Base-by-base conservation (phyloP, 2,113 vertebrate genomes). In the Pleuronectes platessa region DNA sequence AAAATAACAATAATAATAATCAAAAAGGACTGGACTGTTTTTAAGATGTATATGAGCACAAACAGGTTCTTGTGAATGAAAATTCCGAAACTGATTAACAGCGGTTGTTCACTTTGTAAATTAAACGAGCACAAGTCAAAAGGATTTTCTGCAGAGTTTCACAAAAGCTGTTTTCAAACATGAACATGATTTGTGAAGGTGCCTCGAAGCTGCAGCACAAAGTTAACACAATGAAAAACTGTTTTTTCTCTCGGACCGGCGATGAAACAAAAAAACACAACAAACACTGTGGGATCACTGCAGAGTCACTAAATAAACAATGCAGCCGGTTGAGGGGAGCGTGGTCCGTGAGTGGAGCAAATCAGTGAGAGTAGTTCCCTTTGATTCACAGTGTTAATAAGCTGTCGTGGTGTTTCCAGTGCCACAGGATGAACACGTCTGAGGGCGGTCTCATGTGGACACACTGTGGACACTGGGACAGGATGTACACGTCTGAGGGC, bases 351-450 rank as follows among this genome's bases (percentile, higher is more conserved):
- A 67, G 24, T 5, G n/a, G 21, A 49, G n/a, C 12, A 17, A 54
- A 61, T 74, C 40, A 3, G 1, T 0, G 17, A n/a, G 51, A 81
- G 67, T 18, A 27, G 42, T 27, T 67, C 56, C 0, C 9, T 58
- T 35, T 71, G 75, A 89, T 79, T 81, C 70, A 65, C 53, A 37
- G 17, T 54, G 82, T 87, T 72, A 87, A 84, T 79, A 79, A 75
- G 17, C 55, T 31, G 31, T 31, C 58, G 23, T 42, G 8, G 59
- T 8, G 23, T 51, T 40, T 54, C 42, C 21, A 56, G 58, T 37
- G 17, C 60, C 5, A 60, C 68, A 73, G 56, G 2, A 23, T 37
- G 5, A 13, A 35, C 40, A 65, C 2, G 53, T 9, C 64, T 13
- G 27, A n/a, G 24, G 55, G 27, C 2, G 12, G 45, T 47, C 45